Evolutionary conservation across 2,888 invertebrate genomes (phyloP).

Genomic region (Torymus texanus): DNA sequence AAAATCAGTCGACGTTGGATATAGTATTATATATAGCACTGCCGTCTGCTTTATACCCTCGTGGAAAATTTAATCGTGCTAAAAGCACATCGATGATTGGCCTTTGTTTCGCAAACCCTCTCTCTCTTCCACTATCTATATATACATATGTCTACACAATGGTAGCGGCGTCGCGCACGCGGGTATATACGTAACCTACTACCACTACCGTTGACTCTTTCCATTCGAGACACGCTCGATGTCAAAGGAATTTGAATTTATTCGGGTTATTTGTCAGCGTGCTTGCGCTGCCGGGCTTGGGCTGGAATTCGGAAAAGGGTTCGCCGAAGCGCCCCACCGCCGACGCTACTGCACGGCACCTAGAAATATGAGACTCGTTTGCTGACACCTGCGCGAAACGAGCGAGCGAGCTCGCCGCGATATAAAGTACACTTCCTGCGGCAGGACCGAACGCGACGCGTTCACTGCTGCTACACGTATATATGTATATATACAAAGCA

Average conservation of each 20-base stretch:
- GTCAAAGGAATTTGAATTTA: constrained; percentile 49
- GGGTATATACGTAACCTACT: neutral
- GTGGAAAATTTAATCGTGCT: constrained; percentile 42
- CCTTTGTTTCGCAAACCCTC: constrained; percentile 18
- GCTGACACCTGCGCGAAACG: constrained; percentile 54
- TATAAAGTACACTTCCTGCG: constrained; percentile 42
- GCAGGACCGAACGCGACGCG: constrained; percentile 10
- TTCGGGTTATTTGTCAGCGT: constrained; percentile 49
- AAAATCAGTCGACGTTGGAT: too few species aligned
- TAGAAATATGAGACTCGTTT: constrained; percentile 53
- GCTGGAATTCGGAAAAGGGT: constrained; percentile 35
- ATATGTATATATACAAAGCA: too few species aligned
- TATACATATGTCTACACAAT: too few species aligned
- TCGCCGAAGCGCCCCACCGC: constrained; percentile 5
- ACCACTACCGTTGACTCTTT: neutral
- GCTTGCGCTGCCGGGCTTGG: neutral
- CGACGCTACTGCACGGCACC: neutral
- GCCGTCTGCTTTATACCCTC: too few species aligned
- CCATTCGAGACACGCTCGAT: constrained; percentile 34
- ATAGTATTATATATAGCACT: too few species aligned
- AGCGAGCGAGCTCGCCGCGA: constrained; percentile 7
- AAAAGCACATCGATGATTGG: constrained; percentile 42
- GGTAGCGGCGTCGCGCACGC: too few species aligned
- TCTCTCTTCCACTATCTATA: neutral
- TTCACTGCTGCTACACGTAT: too few species aligned